A percentile compares a stretch with the other conserved stretches of the same genome.
phyloP scores from a whole-genome alignment of 2,888 invertebrate genomes.

The Eupithecia insigniata region DNA sequence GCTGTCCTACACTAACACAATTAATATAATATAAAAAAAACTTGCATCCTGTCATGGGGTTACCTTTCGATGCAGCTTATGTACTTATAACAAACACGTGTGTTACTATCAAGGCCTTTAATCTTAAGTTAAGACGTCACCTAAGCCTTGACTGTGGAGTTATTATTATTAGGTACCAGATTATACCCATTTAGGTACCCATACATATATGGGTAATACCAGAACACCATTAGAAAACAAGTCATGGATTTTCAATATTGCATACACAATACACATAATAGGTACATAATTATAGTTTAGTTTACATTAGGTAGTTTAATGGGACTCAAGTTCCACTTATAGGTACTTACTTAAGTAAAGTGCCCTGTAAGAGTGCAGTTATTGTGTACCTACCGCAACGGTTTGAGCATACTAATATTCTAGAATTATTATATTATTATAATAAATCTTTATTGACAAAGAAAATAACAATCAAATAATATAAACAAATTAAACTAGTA shows the following conservation, averaged over 20 bases:
- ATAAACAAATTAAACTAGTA: too few species aligned
- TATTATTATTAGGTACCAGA: too few species aligned
- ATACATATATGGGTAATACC: neutral
- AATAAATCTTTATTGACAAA: too few species aligned
- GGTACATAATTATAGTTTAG: neutral
- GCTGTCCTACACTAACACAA: neutral
- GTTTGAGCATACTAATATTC: neutral
- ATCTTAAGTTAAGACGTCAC: neutral
- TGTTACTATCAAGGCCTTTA: neutral
- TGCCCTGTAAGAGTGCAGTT: neutral
- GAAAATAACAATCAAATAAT: too few species aligned
- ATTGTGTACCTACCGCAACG: neutral
- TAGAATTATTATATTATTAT: neutral
- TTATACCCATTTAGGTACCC: too few species aligned
- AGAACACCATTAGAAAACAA: neutral
- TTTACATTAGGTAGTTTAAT: neutral
- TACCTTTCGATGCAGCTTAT: too few species aligned
- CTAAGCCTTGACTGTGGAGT: neutral
- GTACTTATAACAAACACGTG: too few species aligned
- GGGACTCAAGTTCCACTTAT: neutral
- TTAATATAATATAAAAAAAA: neutral
- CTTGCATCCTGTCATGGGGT: neutral
- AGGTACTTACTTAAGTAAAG: neutral
- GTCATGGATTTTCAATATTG: conserved; percentile 1
- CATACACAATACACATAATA: neutral